A percentile compares a stretch with the other conserved stretches of the same genome.
These are phyloP conservation scores for Triplophysa tibetana DNA, from an alignment of 2,113 vertebrate genomes.

Conservation along the genomic window DNA sequence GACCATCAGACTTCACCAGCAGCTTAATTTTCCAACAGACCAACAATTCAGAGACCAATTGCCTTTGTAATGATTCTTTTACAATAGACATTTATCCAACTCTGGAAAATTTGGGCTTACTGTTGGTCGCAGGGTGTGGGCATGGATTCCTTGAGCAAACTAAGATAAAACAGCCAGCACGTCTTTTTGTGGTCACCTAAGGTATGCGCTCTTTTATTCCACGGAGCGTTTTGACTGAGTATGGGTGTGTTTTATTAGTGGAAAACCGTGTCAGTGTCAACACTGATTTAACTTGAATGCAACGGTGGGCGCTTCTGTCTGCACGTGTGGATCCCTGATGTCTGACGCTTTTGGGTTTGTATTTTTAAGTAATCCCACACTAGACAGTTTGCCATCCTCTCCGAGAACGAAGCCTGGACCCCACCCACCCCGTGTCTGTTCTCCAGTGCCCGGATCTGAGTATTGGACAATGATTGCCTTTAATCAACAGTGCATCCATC, in stretches of 20 bases:
- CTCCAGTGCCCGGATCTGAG: slow-evolving; percentile 53
- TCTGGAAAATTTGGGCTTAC: slow-evolving; percentile 48
- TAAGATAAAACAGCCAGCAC: slow-evolving; percentile 47
- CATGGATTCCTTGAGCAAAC: slow-evolving; percentile 54
- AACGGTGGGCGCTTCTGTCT: not conserved
- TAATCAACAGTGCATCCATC: slow-evolving; percentile 47
- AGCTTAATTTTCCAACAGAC: slow-evolving; percentile 23
- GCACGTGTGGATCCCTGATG: not conserved
- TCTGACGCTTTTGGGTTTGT: slow-evolving; percentile 55
- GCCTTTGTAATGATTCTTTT: slow-evolving; percentile 39
- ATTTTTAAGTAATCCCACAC: slow-evolving; percentile 38
- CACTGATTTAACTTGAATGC: slow-evolving; percentile 57
- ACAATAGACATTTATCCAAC: slow-evolving; percentile 45
- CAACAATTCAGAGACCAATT: slow-evolving; percentile 39
- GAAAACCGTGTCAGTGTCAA: slow-evolving; percentile 62
- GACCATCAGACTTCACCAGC: slow-evolving; percentile 8
- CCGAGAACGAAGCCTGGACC: slow-evolving; percentile 55
- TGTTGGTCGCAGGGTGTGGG: slow-evolving; percentile 59
- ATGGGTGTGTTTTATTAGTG: slow-evolving; percentile 62
- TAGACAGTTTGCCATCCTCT: slow-evolving; percentile 36
- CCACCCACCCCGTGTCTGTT: slow-evolving; percentile 50
- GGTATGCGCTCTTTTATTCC: slow-evolving; percentile 58
- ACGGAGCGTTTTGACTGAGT: slow-evolving; percentile 61
- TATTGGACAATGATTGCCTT: slow-evolving; percentile 31
- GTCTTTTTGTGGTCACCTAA: slow-evolving; percentile 63